A percentile compares a stretch with the other conserved stretches of the same genome.
Conservation (phyloP, 2,797 vertebrate genomes). For the Arvicola amphibius region DNA sequence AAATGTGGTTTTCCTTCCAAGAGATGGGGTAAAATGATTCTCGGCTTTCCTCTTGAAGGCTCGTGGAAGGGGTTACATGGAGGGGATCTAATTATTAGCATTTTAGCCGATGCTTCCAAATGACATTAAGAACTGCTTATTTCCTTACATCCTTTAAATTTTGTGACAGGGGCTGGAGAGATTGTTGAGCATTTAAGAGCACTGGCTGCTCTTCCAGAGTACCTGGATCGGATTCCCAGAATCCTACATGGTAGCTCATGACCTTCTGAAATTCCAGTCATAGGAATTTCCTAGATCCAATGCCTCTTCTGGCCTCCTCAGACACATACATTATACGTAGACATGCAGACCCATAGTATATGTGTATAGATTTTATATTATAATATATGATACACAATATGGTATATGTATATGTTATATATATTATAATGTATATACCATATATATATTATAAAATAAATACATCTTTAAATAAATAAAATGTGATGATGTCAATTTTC, state of each 20-base stretch:
- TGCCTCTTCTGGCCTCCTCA: neutral
- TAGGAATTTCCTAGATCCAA: neutral
- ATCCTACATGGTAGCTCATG: too few relatives aligned
- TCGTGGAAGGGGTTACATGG: neutral
- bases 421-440: neutral
- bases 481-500: neutral
- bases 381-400: neutral
- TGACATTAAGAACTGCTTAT: neutral
- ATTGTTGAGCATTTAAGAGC: neutral
- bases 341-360: neutral
- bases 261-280: neutral
- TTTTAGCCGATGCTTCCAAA: neutral
- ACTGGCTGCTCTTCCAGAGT: neutral
- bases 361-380: neutral
- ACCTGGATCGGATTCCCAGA: neutral
- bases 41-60: neutral
- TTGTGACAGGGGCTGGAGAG: neutral
- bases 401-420: neutral
- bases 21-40: neutral
- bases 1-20: slow-evolving; percentile 37
- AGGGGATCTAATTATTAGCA: neutral
- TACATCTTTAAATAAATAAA: neutral
- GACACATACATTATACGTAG: neutral
- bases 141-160: neutral
- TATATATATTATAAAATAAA: neutral